Conservation (phyloP, 2,888 invertebrate genomes). For the Chalcis sispes region DNA sequence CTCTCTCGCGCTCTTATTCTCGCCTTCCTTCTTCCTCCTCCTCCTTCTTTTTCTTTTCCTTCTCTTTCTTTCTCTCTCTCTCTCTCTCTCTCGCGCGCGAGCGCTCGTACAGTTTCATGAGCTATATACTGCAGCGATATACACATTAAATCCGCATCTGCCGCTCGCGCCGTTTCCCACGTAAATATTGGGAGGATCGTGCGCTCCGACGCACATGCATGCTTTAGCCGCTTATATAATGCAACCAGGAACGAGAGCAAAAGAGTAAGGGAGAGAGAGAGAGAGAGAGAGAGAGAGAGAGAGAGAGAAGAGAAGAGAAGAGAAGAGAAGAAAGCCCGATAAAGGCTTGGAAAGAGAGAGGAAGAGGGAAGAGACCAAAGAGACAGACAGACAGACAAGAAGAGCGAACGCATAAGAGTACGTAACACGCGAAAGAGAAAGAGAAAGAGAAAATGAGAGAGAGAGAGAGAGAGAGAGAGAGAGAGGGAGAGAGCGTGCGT, state of each 20-base stretch:
- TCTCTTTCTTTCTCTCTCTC: constrained; percentile 17
- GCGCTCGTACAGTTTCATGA: neutral
- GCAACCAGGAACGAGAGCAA: constrained; percentile 16
- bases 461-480: constrained; percentile 9
- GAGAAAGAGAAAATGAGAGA: neutral
- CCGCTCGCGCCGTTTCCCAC: constrained; percentile 71
- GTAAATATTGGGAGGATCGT: constrained; percentile 70
- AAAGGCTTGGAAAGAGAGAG: neutral
- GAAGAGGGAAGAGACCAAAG: constrained; percentile 12
- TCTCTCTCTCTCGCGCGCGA: neutral
- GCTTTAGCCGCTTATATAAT: no score
- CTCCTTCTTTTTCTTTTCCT: constrained; percentile 11
- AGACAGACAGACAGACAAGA: constrained; percentile 40
- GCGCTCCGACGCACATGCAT: constrained; percentile 50
- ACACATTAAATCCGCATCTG: constrained; percentile 47
- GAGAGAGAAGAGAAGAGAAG: neutral
- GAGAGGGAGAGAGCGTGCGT: no score
- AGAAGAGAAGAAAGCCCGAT: neutral
- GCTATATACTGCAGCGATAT: constrained; percentile 14
- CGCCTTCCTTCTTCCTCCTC: constrained; percentile 21
- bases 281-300: constrained; percentile 37
- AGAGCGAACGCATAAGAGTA: neutral
- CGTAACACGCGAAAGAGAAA: neutral
- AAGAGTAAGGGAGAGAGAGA: constrained; percentile 28
- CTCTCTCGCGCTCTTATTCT: constrained; percentile 26